These are phyloP conservation scores for Rhadina sibilatrix DNA, from an alignment of 2,113 vertebrate genomes.

Conservation along the genomic window DNA sequence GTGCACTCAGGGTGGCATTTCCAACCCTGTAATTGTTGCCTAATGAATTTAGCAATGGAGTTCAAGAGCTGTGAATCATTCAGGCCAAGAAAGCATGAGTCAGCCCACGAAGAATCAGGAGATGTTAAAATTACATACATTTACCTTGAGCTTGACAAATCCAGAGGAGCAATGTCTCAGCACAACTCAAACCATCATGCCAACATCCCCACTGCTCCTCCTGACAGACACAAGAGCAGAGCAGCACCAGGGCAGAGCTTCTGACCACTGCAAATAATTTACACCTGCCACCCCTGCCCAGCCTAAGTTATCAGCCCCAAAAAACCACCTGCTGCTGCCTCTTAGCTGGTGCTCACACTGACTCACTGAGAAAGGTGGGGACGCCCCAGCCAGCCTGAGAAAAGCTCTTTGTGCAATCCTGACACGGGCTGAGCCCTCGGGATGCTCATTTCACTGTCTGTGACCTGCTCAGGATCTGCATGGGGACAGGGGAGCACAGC, in stretches of 20 bases:
- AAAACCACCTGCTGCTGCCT: background rate
- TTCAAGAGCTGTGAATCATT: conserved; percentile 63
- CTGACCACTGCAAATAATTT: background rate
- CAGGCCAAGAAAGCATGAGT: conserved; percentile 53
- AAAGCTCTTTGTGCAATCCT: background rate
- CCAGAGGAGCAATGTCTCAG: background rate
- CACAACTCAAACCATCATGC: background rate
- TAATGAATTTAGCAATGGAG: conserved; percentile 57
- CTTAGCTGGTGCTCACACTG: background rate
- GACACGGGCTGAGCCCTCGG: accelerated
- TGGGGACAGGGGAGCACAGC: background rate
- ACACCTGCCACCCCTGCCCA: background rate
- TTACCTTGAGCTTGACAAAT: conserved; percentile 37
- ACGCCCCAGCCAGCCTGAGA: background rate
- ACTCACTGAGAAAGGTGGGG: background rate
- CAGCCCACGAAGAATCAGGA: conserved; percentile 51
- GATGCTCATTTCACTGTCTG: background rate
- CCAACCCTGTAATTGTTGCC: conserved; percentile 58
- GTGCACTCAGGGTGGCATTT: conserved; percentile 44
- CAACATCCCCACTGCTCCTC: background rate
- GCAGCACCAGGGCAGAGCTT: background rate
- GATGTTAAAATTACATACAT: conserved; percentile 59
- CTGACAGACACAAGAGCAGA: background rate
- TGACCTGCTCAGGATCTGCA: background rate
- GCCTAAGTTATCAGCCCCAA: background rate